These are phyloP conservation scores for Parthenolecanium corni DNA, from an alignment of 2,888 invertebrate species.

Conservation along the genomic window DNA sequence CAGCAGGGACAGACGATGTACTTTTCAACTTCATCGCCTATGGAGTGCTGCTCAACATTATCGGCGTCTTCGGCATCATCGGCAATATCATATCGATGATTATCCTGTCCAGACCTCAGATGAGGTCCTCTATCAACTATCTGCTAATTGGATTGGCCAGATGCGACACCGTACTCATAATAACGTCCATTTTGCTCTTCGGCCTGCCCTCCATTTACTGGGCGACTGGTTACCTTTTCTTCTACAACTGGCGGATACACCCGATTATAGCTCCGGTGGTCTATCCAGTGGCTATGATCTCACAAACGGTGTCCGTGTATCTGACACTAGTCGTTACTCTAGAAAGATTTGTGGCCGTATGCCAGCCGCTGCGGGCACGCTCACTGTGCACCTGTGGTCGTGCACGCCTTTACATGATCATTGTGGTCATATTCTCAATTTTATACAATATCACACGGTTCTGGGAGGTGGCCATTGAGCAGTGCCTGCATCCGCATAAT, in stretches of 20 bases:
- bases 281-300: constrained; percentile 72
- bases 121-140: constrained; percentile 92
- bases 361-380: constrained; percentile 76
- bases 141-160: constrained; percentile 84
- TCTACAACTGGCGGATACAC: constrained; percentile 58
- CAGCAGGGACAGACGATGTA: too few species aligned
- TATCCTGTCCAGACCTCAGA: constrained; percentile 81
- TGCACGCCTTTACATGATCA: constrained; percentile 71
- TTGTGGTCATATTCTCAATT: constrained; percentile 66
- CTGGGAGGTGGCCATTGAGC: constrained; percentile 39
- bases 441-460: constrained; percentile 70
- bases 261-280: constrained; percentile 68
- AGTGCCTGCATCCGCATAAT: constrained; percentile 38
- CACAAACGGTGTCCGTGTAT: constrained; percentile 90
- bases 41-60: constrained; percentile 65
- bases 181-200: constrained; percentile 74
- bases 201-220: constrained; percentile 76
- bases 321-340: constrained; percentile 53
- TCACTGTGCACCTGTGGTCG: constrained; percentile 81
- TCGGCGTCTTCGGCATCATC: constrained; percentile 71
- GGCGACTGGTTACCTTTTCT: constrained; percentile 63
- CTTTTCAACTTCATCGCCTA: constrained; percentile 68
- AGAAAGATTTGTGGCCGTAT: constrained; percentile 81
- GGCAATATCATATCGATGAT: constrained; percentile 86
- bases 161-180: constrained; percentile 81